Evolutionary conservation across 92 coral and sea anemone species (phyloP).

Genomic region (Zoanthus solanderi): DNA sequence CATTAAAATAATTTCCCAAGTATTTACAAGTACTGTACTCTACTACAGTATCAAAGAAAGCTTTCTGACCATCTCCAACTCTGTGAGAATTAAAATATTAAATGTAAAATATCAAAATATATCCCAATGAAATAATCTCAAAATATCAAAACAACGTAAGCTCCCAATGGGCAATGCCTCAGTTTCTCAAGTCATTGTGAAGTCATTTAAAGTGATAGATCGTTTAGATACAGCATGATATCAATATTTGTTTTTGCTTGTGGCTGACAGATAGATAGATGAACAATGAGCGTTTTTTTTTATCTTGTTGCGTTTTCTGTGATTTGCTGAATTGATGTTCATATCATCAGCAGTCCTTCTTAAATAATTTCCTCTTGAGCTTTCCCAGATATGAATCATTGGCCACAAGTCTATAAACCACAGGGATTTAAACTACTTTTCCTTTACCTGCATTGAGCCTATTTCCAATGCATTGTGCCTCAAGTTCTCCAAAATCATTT

Average conservation of each 20-base stretch:
- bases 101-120: too few species aligned
- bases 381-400: conserved; percentile 32
- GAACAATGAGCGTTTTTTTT: not conserved
- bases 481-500: conserved; percentile 32
- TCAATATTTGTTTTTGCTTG: not conserved
- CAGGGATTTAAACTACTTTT: conserved; percentile 50
- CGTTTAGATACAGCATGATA: too few species aligned
- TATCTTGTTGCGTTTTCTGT: not conserved
- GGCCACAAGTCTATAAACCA: conserved; percentile 44
- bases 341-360: conserved; percentile 27
- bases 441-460: conserved; percentile 49
- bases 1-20: too few species aligned
- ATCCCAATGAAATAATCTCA: too few species aligned
- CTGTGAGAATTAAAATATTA: too few species aligned
- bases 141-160: too few species aligned
- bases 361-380: conserved; percentile 42
- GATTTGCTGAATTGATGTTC: not conserved
- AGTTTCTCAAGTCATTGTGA: too few species aligned
- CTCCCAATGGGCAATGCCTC: too few species aligned
- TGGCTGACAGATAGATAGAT: not conserved
- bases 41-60: too few species aligned
- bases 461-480: conserved; percentile 48
- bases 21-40: too few species aligned
- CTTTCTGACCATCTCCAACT: too few species aligned
- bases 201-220: too few species aligned